These are phyloP conservation scores for Wiebesia pumilae DNA, from an alignment of 1,140 invertebrate species.

Conservation along the genomic window DNA sequence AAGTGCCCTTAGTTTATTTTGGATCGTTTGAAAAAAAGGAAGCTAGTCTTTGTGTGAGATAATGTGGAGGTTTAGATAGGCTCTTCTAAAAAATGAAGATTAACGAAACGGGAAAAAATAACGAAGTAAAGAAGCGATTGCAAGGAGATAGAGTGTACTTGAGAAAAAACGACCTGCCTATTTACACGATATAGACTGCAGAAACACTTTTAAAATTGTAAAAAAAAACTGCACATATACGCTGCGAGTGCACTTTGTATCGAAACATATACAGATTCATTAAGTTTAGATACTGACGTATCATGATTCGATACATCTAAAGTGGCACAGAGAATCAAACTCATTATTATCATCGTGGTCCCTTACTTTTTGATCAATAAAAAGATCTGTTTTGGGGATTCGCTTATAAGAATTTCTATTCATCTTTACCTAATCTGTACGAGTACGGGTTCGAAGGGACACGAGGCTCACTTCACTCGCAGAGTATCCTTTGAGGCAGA, in stretches of 20 bases:
- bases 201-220: conserved; percentile 66
- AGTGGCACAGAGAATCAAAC: conserved; percentile 65
- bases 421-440: conserved; percentile 42
- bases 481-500: conserved; percentile 55
- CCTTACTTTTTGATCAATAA: conserved; percentile 71
- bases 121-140: conserved; percentile 55
- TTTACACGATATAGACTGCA: conserved; percentile 63
- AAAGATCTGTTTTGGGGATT: conserved; percentile 70
- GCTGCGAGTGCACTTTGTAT: conserved; percentile 64
- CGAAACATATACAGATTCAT: conserved; percentile 61
- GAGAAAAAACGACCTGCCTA: conserved; percentile 61
- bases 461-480: conserved; percentile 53
- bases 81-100: conserved; percentile 62
- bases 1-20: conserved; percentile 75
- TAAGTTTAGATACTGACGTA: conserved; percentile 67
- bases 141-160: conserved; percentile 52
- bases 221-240: conserved; percentile 57
- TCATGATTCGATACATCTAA: conserved; percentile 67
- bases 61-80: conserved; percentile 67
- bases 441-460: conserved; percentile 40
- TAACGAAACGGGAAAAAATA: conserved; percentile 53
- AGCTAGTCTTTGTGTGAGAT: conserved; percentile 70
- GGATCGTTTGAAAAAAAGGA: conserved; percentile 65
- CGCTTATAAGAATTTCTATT: conserved; percentile 52
- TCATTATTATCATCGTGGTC: conserved; percentile 70